These are phyloP conservation scores for Petromus typicus DNA, from an alignment of 2,113 vertebrate genomes.

Conservation along the genomic window DNA sequence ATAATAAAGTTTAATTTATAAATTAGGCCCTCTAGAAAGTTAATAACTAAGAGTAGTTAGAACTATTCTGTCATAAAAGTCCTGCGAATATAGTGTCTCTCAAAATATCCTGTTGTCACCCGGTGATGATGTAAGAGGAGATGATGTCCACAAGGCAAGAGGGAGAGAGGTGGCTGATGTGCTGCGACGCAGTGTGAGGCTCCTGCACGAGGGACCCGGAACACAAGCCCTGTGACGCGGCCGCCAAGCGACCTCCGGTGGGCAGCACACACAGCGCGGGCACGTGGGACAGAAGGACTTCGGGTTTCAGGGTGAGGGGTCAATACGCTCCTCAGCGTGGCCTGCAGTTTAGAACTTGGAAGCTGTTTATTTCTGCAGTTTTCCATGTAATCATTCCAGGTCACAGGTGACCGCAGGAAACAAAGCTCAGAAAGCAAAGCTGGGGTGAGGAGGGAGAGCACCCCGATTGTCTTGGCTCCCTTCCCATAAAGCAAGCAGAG, in stretches of 20 bases:
- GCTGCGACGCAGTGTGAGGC: no score
- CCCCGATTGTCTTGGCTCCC: rapidly evolving
- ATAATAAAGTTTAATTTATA: background rate
- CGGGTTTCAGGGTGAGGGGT: background rate
- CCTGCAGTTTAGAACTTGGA: background rate
- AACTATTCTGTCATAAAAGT: background rate
- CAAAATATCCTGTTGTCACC: background rate
- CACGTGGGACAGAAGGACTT: no score
- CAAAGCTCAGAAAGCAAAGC: background rate
- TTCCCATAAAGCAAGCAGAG: rapidly evolving
- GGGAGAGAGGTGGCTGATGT: no score
- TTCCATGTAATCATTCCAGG: background rate
- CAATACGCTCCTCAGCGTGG: no score
- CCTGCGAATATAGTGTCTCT: background rate
- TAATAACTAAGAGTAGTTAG: background rate
- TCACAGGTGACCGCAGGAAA: no score
- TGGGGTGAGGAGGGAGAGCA: background rate
- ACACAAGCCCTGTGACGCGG: background rate
- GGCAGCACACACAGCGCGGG: background rate
- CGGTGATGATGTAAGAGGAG: no score
- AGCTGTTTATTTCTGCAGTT: background rate
- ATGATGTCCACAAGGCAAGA: background rate
- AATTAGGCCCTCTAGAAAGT: background rate
- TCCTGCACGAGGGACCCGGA: rapidly evolving
- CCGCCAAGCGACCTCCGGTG: no score